Evolutionary conservation across 2,888 invertebrate genomes (phyloP), one percentile per base, ranked within the genome.

Genomic region (Lycaena phlaeas): DNA sequence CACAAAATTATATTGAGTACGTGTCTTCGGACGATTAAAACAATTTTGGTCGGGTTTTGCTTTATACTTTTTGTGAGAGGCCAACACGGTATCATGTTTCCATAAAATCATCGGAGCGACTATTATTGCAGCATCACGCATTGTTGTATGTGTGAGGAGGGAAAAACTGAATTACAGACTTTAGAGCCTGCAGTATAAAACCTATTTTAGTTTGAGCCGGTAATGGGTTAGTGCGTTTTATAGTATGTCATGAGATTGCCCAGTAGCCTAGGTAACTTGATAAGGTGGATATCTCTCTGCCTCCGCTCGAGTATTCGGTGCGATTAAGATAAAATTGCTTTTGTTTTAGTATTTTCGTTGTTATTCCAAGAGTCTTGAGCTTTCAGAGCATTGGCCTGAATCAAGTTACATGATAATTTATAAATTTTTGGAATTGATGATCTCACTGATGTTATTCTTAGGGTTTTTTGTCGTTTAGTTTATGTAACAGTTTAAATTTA

Each of bases 261-360:
- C 84, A 81, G 84, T 82, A 82, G 84, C 84, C 82, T 84, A 82
- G 82, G 84, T 84, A 84, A 84, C 73, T 67, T 62, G 78, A 84
- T 72, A 79, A 74, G 67, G 66, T 81, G 81, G 73, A 77, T 78
- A 81, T 78, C 74, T 68, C 68, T 77, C 70, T 74, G 72, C 78
- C 72, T 70, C 66, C 69, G 71, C 67, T 69, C 68, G 58, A 78
- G 75, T 81, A 79, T 81, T 82, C 74, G 71, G 71, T 70, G 69
- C 69, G 75, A 81, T 82, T 76, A 81, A 81, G 73, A 72, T 64
- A 68, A 74, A 72, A 62, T 68, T 68, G 61, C 63, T 75, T 74
- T 78, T 76, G 64, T 77, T 73, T 69, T 67, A 65, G 51, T 65
- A 66, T 70, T 73, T 71, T 65, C 45, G 57, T 47, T 54, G 49